These are phyloP conservation scores for Neoaliturus tenellus DNA, from an alignment of 2,888 invertebrate species.

Conservation along the genomic window DNA sequence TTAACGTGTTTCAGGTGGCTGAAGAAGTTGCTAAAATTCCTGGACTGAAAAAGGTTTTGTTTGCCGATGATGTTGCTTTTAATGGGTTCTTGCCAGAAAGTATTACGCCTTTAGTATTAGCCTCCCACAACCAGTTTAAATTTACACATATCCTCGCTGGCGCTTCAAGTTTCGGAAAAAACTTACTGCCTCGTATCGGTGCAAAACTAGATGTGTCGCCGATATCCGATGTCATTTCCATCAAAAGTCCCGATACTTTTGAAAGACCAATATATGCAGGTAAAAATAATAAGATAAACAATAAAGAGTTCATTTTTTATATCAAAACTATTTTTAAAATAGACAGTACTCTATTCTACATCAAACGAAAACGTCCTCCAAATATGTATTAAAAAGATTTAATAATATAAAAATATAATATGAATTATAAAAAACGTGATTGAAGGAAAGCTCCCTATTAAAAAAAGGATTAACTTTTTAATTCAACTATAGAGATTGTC, in stretches of 20 bases:
- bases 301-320: too few relatives aligned
- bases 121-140: slow-evolving; percentile 22
- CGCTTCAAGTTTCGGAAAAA: slow-evolving; percentile 4
- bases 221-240: slow-evolving; percentile 11
- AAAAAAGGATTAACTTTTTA: too few relatives aligned
- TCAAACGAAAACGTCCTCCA: too few relatives aligned
- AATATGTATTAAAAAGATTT: too few relatives aligned
- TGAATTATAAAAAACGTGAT: too few relatives aligned
- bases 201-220: slow-evolving; percentile 31
- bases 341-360: too few relatives aligned
- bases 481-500: too few relatives aligned
- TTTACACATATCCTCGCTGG: slow-evolving; percentile 26
- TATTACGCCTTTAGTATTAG: neutral
- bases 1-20: slow-evolving; percentile 20
- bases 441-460: too few relatives aligned
- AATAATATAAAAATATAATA: too few relatives aligned
- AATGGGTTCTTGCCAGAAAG: slow-evolving; percentile 23
- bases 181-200: neutral
- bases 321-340: too few relatives aligned
- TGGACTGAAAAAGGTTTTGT: slow-evolving; percentile 1
- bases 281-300: too few relatives aligned
- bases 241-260: slow-evolving; percentile 29
- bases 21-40: slow-evolving; percentile 15
- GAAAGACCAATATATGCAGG: slow-evolving; percentile 31
- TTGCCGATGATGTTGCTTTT: slow-evolving; percentile 11